phyloP scores from a whole-genome alignment of 2,113 vertebrate genomes.

The Lamprologus sp. region DNA sequence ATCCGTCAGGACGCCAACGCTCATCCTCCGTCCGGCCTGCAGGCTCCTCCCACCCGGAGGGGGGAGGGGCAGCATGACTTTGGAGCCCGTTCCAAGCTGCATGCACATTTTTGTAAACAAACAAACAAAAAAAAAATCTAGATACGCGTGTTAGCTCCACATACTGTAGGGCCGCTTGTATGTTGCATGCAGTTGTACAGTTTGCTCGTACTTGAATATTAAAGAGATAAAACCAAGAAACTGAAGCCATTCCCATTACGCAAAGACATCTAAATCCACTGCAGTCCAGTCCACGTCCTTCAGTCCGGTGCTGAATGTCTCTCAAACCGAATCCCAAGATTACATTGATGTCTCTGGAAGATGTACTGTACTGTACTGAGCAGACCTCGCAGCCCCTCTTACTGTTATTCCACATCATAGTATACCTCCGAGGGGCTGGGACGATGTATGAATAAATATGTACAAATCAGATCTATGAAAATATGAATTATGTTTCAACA shows the following conservation, averaged over 20 bases:
- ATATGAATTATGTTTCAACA: conserved; percentile 53
- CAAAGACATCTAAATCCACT: conserved; percentile 81
- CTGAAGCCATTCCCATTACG: conserved; percentile 93
- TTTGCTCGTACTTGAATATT: conserved; percentile 97
- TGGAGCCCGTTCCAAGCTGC: conserved; percentile 89
- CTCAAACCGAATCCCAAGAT: conserved; percentile 64
- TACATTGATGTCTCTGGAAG: conserved; percentile 71
- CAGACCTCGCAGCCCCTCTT: conserved; percentile 75
- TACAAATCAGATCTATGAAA: conserved; percentile 75
- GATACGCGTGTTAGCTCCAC: conserved; percentile 92
- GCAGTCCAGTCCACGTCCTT: conserved; percentile 72
- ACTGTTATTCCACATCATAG: conserved; percentile 77
- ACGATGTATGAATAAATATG: conserved; percentile 81
- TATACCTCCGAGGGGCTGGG: conserved; percentile 83
- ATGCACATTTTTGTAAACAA: conserved; percentile 89
- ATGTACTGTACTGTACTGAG: conserved; percentile 84
- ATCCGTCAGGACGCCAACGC: conserved; percentile 68
- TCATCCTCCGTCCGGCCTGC: conserved; percentile 72
- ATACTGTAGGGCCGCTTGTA: conserved; percentile 91
- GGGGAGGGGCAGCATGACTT: conserved; percentile 81
- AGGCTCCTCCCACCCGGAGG: conserved; percentile 72
- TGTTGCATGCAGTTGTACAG: conserved; percentile 99
- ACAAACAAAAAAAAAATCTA: conserved; percentile 76
- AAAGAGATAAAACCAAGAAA: conserved; percentile 90
- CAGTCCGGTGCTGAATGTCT: conserved; percentile 89